phyloP scores from a whole-genome alignment of 2,797 vertebrate genomes.

The Anas acuta region DNA sequence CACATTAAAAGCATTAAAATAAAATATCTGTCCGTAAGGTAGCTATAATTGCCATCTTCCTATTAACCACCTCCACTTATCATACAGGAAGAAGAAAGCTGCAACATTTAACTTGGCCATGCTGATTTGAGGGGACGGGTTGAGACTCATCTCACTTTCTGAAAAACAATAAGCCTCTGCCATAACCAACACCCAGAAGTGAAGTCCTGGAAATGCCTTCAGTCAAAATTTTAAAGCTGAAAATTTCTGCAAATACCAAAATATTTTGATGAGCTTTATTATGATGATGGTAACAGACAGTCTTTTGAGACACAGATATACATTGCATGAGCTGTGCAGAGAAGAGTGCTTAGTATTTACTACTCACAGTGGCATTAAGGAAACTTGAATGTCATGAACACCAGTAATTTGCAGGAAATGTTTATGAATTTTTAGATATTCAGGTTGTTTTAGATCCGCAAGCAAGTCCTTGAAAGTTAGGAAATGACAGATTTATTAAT shows the following conservation, averaged over 20 bases:
- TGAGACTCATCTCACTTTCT: not conserved
- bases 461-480: not conserved
- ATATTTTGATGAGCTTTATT: not conserved
- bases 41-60: slow-evolving; percentile 28
- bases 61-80: slow-evolving; percentile 17
- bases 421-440: not conserved
- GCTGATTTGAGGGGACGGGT: not conserved
- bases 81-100: not conserved
- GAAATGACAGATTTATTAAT: not conserved
- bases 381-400: not conserved
- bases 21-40: slow-evolving; percentile 53
- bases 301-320: not conserved
- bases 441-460: not conserved
- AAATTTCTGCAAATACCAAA: not conserved
- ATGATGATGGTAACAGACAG: not conserved
- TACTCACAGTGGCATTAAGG: not conserved
- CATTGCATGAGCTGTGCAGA: not conserved
- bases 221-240: not conserved
- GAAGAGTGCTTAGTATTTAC: rapidly evolving
- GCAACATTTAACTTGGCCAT: not conserved
- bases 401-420: not conserved
- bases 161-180: not conserved
- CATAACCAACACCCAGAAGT: not conserved
- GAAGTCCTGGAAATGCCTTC: not conserved
- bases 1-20: slow-evolving; percentile 45